Percentiles rank a stretch among this genome's conserved stretches.
phyloP scores from a whole-genome alignment of 2,888 invertebrate genomes.

The Cephus nigrinus region DNA sequence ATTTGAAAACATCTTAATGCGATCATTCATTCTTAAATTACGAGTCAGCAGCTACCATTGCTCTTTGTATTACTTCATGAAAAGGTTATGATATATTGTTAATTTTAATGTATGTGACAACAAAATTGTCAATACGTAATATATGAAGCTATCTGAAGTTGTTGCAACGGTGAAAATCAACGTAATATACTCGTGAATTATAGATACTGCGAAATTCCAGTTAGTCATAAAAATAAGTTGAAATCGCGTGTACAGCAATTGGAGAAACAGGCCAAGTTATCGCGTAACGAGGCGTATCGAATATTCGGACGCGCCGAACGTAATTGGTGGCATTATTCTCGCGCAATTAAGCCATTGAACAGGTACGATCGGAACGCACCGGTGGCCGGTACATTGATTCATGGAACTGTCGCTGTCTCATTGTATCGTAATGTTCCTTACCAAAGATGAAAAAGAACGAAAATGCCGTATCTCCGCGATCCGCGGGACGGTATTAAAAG shows the following conservation, averaged over 20 bases:
- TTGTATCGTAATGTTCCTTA: constrained; percentile 24
- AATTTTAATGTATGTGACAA: too few species aligned
- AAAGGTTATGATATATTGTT: neutral
- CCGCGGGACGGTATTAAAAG: constrained; percentile 9
- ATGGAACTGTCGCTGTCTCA: constrained; percentile 24
- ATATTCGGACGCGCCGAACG: neutral
- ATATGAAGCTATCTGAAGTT: neutral
- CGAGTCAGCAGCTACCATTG: neutral
- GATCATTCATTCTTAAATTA: neutral
- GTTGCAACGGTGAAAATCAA: neutral
- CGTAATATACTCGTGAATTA: neutral
- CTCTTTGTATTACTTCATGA: neutral
- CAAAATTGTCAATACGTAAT: neutral
- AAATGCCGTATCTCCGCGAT: neutral
- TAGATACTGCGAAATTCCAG: neutral
- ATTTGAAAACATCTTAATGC: neutral
- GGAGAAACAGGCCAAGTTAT: neutral
- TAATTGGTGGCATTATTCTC: constrained; percentile 3
- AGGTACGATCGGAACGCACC: constrained; percentile 1
- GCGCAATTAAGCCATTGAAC: constrained; percentile 5
- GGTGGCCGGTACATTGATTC: constrained; percentile 23
- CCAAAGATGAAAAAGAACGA: constrained; percentile 6
- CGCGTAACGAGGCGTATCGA: neutral
- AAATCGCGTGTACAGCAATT: neutral
- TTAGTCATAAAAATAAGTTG: neutral